Base-by-base conservation (phyloP, 2,113 vertebrate genomes). In the Petrocephalus microphthalmus region DNA sequence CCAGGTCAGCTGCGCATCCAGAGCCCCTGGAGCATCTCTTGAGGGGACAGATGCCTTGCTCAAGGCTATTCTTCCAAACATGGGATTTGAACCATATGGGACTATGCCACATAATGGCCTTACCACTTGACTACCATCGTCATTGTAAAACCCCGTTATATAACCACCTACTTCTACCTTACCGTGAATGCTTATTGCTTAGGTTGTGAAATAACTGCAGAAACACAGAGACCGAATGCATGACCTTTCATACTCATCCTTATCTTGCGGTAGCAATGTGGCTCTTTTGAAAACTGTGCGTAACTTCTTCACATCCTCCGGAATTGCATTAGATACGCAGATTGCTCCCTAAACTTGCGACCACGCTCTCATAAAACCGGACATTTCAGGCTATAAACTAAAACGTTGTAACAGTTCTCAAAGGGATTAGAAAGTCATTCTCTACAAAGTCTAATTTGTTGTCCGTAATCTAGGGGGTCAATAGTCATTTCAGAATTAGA, bases 401-500 rank as follows among this genome's bases (percentile, higher is more conserved):
- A 17, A 8, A 49, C 3, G 7, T 22, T 19, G 20, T 10, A 49
- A n/a, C 81, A n/a, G 37, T 83, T 83, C 20, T 83, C 37, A n/a
- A 49, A 83, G 81, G 45, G 45, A 83, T 83, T 47, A 47, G 20
- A 49, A 49, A 47, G 81, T 83, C 20, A 83, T 83, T 83, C 81
- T 83, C 19, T n/a, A 47, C 45, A 47, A 83, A 83, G 19, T 83
- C 81, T 49, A 47, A 83, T 83, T 83, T 83, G 81, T 83, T 83
- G 81, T 47, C n/a, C 20, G 45, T 81, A 81, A 83, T 83, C 42
- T 83, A 47, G 17, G 81, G 71, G 81, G 81, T 83, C 42, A 83
- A 83, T 85, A 29, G 84, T 85, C 84, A 85, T 17, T 51, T 85
- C 84, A 85, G 45, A 52, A 49, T 83, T 53, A 33, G 84, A 85